Evolutionary conservation across 2,113 vertebrate genomes (phyloP), one percentile per base, ranked within the genome.

Genomic region (Alouatta palliata): DNA sequence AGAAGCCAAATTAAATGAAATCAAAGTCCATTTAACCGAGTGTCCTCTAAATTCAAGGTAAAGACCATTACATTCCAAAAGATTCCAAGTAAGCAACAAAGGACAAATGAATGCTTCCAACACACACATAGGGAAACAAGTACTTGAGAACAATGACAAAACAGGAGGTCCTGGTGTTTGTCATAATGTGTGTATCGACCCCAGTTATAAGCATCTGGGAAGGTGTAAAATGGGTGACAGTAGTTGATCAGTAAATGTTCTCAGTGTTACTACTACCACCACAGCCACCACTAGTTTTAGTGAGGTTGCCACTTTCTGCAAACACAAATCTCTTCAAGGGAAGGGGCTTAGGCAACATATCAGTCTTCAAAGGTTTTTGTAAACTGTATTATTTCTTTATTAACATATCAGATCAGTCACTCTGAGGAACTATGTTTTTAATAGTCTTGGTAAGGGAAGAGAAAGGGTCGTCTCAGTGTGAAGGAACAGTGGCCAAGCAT

Each of bases 1-100:
- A 66, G 45, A 52, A 19, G 16, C 20, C 66, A 96, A 97, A 84
- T 91, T 71, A 95, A 97, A 80, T 73, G 58, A 77, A 96, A 77
- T 80, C 49, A 21, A 83, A 95, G 27, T 81, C 14, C 47, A 70
- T 76, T 64, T n/a, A 85, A 81, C 32, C 82, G 10, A 43, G 47
- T 80, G 21, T 56, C 43, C 30, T 91, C 71, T 80, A 90, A 89
- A 95, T 61, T 94, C 27, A 19, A 87, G 35, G 40, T 45, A 90
- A 84, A 94, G 97, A 64, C 49, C 16, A 37, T 76, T 30, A 56
- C 32, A 37, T 77, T 1, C 30, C 20, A 61, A 76, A 61, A 77
- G 68, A 10, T 84, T 92, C 37, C 66, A 56, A 92, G 30, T 40
- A 90, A 58, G 19, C 7, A 58, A 71, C 20, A 45, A 21, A 68